Percentiles rank a stretch among this genome's conserved stretches.
Evolutionary conservation across 2,888 invertebrate species (phyloP).

Genomic region (Pycnomerus fuliginosus): DNA sequence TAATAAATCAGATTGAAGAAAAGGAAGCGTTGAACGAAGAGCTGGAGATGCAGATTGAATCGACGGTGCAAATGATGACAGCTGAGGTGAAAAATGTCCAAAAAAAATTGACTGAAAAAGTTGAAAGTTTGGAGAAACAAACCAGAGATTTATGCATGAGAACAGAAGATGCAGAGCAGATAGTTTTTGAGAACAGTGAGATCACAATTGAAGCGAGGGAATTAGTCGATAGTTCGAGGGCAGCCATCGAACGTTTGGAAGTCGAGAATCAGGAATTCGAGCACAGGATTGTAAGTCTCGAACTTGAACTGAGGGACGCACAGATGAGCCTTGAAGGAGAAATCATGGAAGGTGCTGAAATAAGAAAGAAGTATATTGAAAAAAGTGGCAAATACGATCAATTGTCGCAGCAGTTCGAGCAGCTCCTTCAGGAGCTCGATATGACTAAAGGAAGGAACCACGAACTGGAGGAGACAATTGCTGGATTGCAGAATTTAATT

Average conservation of each 20-base stretch:
- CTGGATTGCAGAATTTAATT: slow-evolving; percentile 32
- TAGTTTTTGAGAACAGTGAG: slow-evolving; percentile 25
- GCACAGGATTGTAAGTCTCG: not conserved
- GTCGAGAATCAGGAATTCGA: slow-evolving; percentile 6
- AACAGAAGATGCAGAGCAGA: slow-evolving; percentile 5
- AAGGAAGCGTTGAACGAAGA: slow-evolving; percentile 40
- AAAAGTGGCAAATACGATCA: slow-evolving; percentile 46
- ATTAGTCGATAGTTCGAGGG: slow-evolving; percentile 22
- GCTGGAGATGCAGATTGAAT: slow-evolving; percentile 44
- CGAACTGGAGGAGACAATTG: slow-evolving; percentile 1
- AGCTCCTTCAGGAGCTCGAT: slow-evolving; percentile 28
- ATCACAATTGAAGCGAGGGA: slow-evolving; percentile 33
- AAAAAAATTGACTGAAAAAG: slow-evolving; percentile 39
- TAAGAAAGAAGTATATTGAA: slow-evolving; percentile 45
- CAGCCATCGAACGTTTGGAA: slow-evolving; percentile 29
- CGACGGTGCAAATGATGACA: slow-evolving; percentile 38
- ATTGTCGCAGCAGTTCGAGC: slow-evolving; percentile 41
- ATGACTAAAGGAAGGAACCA: slow-evolving; percentile 23
- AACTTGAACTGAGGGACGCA: slow-evolving; percentile 2
- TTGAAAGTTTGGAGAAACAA: slow-evolving; percentile 30
- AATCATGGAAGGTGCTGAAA: slow-evolving; percentile 36
- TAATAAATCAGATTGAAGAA: slow-evolving; percentile 39
- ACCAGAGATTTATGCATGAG: slow-evolving; percentile 18
- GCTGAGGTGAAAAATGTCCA: slow-evolving; percentile 38
- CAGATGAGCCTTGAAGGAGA: slow-evolving; percentile 33